phyloP scores from a whole-genome alignment of 2,888 invertebrate species.

The Lasioglossum calceatum region DNA sequence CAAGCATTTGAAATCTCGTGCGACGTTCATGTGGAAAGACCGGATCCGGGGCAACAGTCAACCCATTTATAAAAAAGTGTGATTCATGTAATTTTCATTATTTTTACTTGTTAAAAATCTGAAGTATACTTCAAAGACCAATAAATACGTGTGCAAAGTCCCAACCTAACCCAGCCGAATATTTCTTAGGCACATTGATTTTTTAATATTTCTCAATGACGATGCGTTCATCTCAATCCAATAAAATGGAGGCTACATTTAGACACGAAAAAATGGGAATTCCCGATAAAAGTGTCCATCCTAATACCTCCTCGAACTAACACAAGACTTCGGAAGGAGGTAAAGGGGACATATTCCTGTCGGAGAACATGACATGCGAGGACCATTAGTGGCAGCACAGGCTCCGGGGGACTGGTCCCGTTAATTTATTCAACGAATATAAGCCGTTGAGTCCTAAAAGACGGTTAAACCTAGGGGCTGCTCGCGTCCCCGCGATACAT shows the following conservation, averaged over 20 bases:
- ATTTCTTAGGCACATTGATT: not conserved
- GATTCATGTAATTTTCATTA: too few species aligned
- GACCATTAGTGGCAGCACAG: not conserved
- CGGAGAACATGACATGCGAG: not conserved
- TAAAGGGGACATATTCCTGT: not conserved
- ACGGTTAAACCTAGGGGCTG: not conserved
- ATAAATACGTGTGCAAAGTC: too few species aligned
- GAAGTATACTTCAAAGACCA: too few species aligned
- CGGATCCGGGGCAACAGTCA: too few species aligned
- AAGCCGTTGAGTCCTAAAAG: not conserved
- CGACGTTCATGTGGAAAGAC: too few species aligned
- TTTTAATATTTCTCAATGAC: not conserved
- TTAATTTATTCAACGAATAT: constrained; percentile 11
- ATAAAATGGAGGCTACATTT: not conserved
- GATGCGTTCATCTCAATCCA: not conserved
- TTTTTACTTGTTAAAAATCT: too few species aligned
- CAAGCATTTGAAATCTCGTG: too few species aligned
- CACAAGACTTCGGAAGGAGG: not conserved
- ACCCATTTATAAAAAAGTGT: too few species aligned
- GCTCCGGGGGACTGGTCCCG: not conserved
- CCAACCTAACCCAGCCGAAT: too few species aligned
- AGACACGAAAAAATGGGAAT: not conserved
- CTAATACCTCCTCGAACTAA: not conserved
- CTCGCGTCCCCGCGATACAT: not conserved
- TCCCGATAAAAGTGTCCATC: not conserved